These are phyloP conservation scores for Centrocercus urophasianus DNA, from an alignment of 2,113 vertebrate species.

Conservation along the genomic window DNA sequence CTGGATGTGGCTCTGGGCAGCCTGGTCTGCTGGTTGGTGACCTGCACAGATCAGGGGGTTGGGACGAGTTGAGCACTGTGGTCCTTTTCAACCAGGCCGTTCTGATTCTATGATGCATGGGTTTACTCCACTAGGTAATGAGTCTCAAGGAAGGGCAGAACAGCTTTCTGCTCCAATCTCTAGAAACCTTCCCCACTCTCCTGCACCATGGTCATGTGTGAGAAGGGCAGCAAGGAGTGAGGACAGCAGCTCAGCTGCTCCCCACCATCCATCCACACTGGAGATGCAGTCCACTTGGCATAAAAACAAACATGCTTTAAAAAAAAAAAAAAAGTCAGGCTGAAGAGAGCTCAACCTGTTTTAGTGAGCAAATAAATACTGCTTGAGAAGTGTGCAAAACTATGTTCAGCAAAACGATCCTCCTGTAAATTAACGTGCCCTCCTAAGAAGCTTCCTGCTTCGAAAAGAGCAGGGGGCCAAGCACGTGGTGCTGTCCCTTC, in stretches of 20 bases:
- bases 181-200: accelerated
- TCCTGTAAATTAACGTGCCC: background rate
- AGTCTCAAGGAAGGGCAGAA: background rate
- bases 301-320: background rate
- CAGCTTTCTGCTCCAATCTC: background rate
- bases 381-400: background rate
- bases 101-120: background rate
- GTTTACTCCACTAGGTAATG: background rate
- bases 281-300: background rate
- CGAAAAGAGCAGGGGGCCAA: accelerated
- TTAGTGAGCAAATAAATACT: background rate
- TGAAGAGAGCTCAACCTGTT: background rate
- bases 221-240: background rate
- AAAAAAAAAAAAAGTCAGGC: background rate
- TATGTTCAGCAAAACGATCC: background rate
- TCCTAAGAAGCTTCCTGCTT: background rate
- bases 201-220: accelerated
- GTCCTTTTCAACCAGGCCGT: no score
- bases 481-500: background rate
- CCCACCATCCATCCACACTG: background rate
- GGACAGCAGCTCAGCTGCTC: background rate
- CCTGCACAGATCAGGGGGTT: no score
- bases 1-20: no score
- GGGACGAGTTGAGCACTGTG: no score
- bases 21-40: no score